Conservation (phyloP, 2,797 vertebrate genomes). For the Gorsachius magnificus region DNA sequence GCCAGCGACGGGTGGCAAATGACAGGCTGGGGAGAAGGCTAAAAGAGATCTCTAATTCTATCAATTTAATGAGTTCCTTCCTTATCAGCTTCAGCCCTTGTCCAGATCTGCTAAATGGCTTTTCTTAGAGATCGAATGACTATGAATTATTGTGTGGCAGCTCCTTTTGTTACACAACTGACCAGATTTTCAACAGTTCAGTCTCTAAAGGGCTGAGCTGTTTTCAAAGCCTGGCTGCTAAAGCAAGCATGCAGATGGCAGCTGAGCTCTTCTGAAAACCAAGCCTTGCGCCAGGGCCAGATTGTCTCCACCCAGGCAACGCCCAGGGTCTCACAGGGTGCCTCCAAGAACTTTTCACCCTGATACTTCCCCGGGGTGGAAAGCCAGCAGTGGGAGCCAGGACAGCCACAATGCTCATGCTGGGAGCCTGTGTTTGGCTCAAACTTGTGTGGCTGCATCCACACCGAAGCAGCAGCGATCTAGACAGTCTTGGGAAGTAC, state of each 20-base stretch:
- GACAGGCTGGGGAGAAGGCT: not conserved
- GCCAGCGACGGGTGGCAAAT: not conserved
- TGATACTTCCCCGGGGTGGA: not conserved
- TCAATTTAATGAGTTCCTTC: constrained; percentile 28
- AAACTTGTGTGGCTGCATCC: not conserved
- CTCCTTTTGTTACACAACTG: constrained; percentile 15
- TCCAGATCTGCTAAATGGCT: constrained; percentile 25
- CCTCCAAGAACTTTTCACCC: not conserved
- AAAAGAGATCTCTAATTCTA: not conserved
- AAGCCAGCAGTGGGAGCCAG: not conserved
- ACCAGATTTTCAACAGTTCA: not conserved
- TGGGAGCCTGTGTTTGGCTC: not conserved
- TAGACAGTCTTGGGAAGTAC: not conserved
- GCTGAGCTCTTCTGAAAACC: not conserved
- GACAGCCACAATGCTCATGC: fast-evolving
- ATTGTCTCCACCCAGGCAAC: not conserved
- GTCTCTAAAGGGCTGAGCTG: not conserved
- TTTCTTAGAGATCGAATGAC: not conserved
- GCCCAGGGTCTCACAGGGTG: not conserved
- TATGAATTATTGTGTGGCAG: not conserved
- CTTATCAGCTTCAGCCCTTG: constrained; percentile 25
- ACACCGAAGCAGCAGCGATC: not conserved
- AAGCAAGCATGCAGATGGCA: not conserved
- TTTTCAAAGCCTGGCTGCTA: not conserved
- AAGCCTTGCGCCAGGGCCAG: not conserved